A percentile compares a stretch with the other conserved stretches of the same genome.
phyloP scores from a whole-genome alignment of 2,113 vertebrate species.

The Cepphus grylle region DNA sequence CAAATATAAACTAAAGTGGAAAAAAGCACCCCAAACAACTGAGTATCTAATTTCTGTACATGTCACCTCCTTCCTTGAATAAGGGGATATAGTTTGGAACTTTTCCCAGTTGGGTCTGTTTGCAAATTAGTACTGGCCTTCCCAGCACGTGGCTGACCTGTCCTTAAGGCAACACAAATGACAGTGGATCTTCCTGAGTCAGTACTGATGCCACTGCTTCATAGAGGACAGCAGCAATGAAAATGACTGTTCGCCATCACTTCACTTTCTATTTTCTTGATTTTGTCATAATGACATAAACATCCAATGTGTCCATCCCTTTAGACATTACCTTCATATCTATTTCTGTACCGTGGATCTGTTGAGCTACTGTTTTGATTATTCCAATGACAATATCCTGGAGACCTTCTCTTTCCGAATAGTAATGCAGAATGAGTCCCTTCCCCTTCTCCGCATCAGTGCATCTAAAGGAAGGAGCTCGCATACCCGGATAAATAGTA shows the following conservation, averaged over 20 bases:
- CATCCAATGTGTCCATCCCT: not conserved
- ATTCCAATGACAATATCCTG: slow-evolving; percentile 99
- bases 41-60: not conserved
- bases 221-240: not conserved
- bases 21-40: not conserved
- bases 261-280: not conserved
- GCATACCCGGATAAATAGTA: slow-evolving; percentile 98
- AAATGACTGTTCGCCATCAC: not conserved
- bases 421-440: slow-evolving; percentile 97
- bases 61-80: not conserved
- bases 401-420: slow-evolving; percentile 96
- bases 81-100: not conserved
- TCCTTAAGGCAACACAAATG: not conserved
- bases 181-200: not conserved
- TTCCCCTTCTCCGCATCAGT: slow-evolving; percentile 95
- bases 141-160: not conserved
- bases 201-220: not conserved
- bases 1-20: not conserved
- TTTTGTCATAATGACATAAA: not conserved
- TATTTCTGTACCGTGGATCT: slow-evolving; percentile 97
- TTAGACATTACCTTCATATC: slow-evolving; percentile 92
- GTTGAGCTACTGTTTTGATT: slow-evolving; percentile 97
- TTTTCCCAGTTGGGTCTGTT: not conserved
- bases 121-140: not conserved
- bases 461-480: slow-evolving; percentile 95